These are phyloP conservation scores for Aegotheles bennettii DNA, from an alignment of 2,113 vertebrate genomes.

Conservation along the genomic window DNA sequence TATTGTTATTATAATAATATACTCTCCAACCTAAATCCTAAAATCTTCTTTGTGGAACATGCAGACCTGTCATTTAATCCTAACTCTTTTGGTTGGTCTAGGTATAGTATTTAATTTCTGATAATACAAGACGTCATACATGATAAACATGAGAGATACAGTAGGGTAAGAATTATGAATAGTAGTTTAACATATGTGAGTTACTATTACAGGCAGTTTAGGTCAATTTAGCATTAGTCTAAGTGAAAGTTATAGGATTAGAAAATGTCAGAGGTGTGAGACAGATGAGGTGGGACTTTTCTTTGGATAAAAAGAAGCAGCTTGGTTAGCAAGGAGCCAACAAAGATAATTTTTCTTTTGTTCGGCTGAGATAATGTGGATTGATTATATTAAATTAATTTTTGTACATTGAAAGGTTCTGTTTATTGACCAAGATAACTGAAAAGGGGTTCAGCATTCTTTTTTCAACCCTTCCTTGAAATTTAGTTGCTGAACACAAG, in stretches of 20 bases:
- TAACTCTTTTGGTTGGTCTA: background rate
- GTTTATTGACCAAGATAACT: background rate
- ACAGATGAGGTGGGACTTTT: background rate
- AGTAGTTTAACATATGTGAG: background rate
- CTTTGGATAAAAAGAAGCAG: background rate
- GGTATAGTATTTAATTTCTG: background rate
- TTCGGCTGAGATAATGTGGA: background rate
- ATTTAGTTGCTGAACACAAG: background rate
- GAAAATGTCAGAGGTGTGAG: background rate
- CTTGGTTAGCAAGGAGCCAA: background rate
- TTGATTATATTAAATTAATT: background rate
- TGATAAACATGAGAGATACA: background rate
- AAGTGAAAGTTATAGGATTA: slow-evolving; percentile 8
- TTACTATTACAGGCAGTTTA: background rate
- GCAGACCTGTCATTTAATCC: background rate
- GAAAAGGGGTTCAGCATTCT: background rate
- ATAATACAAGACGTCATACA: background rate
- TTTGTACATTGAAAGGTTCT: background rate
- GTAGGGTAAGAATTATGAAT: background rate
- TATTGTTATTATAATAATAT: background rate
- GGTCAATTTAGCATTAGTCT: background rate
- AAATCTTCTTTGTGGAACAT: background rate
- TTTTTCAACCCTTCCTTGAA: background rate
- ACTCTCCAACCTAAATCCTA: background rate
- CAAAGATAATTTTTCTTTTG: background rate